These are phyloP conservation scores for Manis javanica DNA, from an alignment of 2,797 vertebrate genomes.

Conservation along the genomic window DNA sequence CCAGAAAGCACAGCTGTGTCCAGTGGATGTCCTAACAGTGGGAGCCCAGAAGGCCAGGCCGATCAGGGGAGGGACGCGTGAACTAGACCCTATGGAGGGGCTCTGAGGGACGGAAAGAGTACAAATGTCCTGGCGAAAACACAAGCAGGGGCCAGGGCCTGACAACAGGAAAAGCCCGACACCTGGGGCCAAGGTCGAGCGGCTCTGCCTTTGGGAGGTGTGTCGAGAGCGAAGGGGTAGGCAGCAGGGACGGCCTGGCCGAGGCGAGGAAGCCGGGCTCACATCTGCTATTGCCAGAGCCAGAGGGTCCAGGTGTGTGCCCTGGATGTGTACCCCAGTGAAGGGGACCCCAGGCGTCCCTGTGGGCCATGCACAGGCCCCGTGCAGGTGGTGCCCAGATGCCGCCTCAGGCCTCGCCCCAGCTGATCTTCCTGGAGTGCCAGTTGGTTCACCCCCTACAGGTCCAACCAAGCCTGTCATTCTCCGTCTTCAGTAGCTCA, in stretches of 20 bases:
- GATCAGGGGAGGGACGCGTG: neutral
- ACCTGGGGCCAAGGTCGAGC: no score
- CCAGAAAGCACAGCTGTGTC: neutral
- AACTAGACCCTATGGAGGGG: neutral
- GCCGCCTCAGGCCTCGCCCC: neutral
- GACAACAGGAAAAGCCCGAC: no score
- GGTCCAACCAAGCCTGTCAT: neutral
- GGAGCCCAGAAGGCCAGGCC: neutral
- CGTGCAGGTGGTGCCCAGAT: neutral
- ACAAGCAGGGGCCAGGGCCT: neutral
- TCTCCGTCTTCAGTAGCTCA: neutral
- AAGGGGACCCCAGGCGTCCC: neutral
- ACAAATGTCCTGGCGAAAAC: neutral
- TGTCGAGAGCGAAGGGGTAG: no score
- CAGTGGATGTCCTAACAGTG: neutral
- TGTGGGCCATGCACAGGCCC: rapidly evolving
- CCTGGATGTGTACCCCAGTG: neutral
- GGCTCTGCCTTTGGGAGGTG: no score
- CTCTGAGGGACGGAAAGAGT: neutral
- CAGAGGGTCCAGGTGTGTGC: neutral
- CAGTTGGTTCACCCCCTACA: neutral
- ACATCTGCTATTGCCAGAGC: neutral
- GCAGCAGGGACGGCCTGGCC: no score
- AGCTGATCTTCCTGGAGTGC: neutral
- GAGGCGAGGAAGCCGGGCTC: neutral